These are phyloP conservation scores for Cyclina sinensis DNA, from an alignment of 1,140 invertebrate genomes.

Conservation along the genomic window DNA sequence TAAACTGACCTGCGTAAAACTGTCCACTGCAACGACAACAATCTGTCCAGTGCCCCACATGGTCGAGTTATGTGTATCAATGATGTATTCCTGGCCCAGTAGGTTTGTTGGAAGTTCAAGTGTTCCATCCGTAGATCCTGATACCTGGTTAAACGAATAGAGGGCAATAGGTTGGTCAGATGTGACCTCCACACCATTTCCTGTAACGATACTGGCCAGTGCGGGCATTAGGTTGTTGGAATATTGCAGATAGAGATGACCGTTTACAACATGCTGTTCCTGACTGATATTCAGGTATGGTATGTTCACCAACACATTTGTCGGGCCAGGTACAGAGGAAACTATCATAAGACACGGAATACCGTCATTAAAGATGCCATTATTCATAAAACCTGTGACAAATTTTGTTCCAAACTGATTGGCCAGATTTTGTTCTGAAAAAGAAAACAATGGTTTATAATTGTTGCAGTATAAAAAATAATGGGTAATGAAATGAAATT, in stretches of 20 bases:
- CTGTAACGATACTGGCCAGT: neutral
- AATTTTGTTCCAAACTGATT: neutral
- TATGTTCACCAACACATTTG: neutral
- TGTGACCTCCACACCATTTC: neutral
- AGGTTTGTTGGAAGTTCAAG: neutral
- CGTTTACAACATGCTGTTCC: neutral
- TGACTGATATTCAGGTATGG: neutral
- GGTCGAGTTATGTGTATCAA: neutral
- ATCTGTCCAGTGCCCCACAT: neutral
- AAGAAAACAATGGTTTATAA: too few species aligned
- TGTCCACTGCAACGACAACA: neutral
- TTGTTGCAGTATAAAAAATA: too few species aligned
- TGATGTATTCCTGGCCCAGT: neutral
- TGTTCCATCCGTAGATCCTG: neutral
- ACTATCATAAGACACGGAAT: neutral
- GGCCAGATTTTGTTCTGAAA: neutral
- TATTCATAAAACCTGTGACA: neutral
- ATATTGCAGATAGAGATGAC: neutral
- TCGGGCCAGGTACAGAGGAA: neutral
- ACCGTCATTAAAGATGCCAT: neutral
- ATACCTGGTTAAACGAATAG: neutral
- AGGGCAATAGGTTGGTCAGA: neutral
- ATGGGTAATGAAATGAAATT: too few species aligned
- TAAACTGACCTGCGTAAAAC: neutral
- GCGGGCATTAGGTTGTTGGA: neutral